These are phyloP conservation scores for Pelobates fuscus DNA, from an alignment of 2,113 vertebrate genomes.

Conservation along the genomic window DNA sequence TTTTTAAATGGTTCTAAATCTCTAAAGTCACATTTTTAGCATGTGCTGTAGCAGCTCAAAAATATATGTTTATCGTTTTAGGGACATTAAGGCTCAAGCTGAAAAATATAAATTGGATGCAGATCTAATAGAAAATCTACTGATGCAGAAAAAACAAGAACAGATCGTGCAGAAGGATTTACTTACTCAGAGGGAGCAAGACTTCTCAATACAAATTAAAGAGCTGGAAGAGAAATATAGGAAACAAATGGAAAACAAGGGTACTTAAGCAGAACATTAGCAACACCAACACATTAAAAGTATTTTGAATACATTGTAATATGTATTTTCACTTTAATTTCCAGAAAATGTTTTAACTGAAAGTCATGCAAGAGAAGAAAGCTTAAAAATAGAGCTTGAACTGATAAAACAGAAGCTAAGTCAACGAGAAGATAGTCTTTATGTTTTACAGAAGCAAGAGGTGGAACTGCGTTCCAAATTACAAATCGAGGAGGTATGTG, in stretches of 20 bases:
- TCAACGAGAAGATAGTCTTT: constrained; percentile 62
- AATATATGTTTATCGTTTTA: too few relatives aligned
- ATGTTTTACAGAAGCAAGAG: constrained; percentile 71
- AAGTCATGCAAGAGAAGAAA: constrained; percentile 63
- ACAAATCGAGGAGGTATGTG: constrained; percentile 78
- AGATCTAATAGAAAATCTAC: constrained; percentile 57
- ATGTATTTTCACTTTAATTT: background rate
- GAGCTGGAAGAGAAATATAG: constrained; percentile 77
- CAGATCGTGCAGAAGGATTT: constrained; percentile 69
- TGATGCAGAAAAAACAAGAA: constrained; percentile 76
- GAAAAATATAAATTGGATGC: constrained; percentile 69
- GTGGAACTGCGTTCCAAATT: constrained; percentile 64
- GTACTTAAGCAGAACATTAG: constrained; percentile 58
- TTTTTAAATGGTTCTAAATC: too few relatives aligned
- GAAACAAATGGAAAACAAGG: constrained; percentile 78
- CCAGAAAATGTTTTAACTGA: constrained; percentile 61
- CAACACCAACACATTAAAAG: too few relatives aligned
- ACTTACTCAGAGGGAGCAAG: constrained; percentile 71
- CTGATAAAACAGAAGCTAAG: constrained; percentile 66
- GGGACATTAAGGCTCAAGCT: constrained; percentile 68
- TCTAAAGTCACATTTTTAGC: too few relatives aligned
- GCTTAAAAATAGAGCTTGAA: constrained; percentile 70
- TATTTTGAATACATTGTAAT: background rate
- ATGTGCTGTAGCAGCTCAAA: too few relatives aligned
- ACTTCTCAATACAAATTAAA: constrained; percentile 71